Conservation (phyloP, 2,797 vertebrate genomes). For the Anguilla anguilla region DNA sequence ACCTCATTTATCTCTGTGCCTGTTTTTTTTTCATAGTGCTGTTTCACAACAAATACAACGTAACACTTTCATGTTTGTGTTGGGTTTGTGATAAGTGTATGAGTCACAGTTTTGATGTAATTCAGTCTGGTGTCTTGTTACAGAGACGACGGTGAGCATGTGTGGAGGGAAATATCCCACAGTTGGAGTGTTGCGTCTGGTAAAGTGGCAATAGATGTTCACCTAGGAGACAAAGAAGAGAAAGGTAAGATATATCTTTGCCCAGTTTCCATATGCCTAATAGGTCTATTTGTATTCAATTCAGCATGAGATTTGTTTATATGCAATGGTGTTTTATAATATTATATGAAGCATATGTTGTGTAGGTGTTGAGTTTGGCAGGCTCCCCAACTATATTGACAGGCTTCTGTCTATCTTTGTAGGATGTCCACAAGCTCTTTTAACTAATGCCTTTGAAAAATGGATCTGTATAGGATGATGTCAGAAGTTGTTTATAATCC, state of each 20-base stretch:
- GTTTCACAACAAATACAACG: constrained; percentile 2
- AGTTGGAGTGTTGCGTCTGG: constrained; percentile 80
- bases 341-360: neutral
- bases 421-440: neutral
- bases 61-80: constrained; percentile 17
- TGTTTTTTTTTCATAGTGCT: neutral
- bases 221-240: constrained; percentile 50
- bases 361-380: constrained; percentile 12
- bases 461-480: constrained; percentile 18
- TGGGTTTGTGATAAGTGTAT: constrained; percentile 16
- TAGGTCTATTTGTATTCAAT: constrained; percentile 61
- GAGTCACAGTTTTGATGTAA: constrained; percentile 11
- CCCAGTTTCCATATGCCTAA: constrained; percentile 41
- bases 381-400: neutral
- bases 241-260: constrained; percentile 41
- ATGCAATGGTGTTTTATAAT: neutral
- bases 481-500: neutral
- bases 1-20: neutral
- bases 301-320: constrained; percentile 40
- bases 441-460: constrained; percentile 2
- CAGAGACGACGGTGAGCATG: constrained; percentile 84
- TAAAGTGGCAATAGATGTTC: constrained; percentile 56
- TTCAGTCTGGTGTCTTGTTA: constrained; percentile 34
- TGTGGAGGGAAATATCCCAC: constrained; percentile 80
- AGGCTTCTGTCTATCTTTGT: constrained; percentile 7